Percentiles rank a stretch among this genome's conserved stretches.
Conservation (phyloP, 53 echinoderm and acorn worm genomes). For the Mesocentrotus franciscanus region DNA sequence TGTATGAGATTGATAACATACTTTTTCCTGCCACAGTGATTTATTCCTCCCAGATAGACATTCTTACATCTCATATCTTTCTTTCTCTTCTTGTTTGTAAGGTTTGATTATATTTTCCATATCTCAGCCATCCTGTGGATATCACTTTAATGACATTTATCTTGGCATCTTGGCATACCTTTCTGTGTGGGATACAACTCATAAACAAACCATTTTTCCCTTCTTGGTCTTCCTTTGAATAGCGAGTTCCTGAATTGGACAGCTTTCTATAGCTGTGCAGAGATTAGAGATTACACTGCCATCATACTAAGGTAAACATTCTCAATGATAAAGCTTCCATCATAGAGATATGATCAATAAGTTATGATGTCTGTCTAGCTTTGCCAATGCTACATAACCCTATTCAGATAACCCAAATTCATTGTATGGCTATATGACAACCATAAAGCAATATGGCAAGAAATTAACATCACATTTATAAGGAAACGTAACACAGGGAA, state of each 20-base stretch:
- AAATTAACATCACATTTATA: too few relatives aligned
- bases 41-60: slow-evolving; percentile 42
- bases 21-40: slow-evolving; percentile 32
- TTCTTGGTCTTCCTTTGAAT: background rate
- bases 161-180: slow-evolving; percentile 37
- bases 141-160: slow-evolving; percentile 35
- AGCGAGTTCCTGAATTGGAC: background rate
- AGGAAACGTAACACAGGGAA: too few relatives aligned
- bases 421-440: too few relatives aligned
- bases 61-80: slow-evolving; percentile 20
- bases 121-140: background rate
- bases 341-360: slow-evolving; percentile 47
- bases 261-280: slow-evolving; percentile 14
- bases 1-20: slow-evolving; percentile 45
- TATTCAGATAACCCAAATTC: background rate
- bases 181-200: slow-evolving; percentile 36
- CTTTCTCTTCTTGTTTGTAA: background rate
- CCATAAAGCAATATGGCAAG: too few relatives aligned
- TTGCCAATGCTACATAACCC: background rate
- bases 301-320: slow-evolving; percentile 51
- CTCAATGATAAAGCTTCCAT: slow-evolving; percentile 25
- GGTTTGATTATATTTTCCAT: slow-evolving; percentile 13
- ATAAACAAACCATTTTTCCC: slow-evolving; percentile 51
- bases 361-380: slow-evolving; percentile 55
- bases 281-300: slow-evolving; percentile 17